Evolutionary conservation across 1,140 invertebrate genomes (phyloP).

Genomic region (Ceratina australensis): DNA sequence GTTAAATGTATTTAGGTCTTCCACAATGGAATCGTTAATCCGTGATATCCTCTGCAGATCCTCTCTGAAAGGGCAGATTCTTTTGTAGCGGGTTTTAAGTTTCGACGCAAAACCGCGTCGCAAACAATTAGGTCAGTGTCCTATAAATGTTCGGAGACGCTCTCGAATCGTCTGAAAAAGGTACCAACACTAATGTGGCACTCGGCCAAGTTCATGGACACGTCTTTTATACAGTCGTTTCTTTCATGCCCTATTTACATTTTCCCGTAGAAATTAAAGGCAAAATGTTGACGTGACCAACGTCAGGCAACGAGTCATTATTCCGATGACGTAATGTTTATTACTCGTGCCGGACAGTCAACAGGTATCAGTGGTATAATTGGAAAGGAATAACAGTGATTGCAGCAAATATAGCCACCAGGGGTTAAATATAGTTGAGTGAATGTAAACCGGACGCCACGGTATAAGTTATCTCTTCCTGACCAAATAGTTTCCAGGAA

Average conservation of each 20-base stretch:
- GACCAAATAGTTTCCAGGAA: constrained; percentile 4
- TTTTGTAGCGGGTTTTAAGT: neutral
- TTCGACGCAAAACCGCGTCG: neutral
- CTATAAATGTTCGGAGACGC: neutral
- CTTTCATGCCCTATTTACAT: too few relatives aligned
- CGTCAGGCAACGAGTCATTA: neutral
- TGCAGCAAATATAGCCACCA: neutral
- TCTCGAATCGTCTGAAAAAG: constrained; percentile 22
- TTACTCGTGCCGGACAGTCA: too few relatives aligned
- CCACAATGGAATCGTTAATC: too few relatives aligned
- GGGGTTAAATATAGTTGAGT: constrained; percentile 3
- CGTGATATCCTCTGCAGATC: too few relatives aligned
- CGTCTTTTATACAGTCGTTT: neutral
- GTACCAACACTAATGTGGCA: neutral
- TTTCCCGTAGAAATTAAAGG: too few relatives aligned
- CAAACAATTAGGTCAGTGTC: constrained; percentile 42
- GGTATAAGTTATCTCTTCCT: neutral
- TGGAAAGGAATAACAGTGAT: neutral
- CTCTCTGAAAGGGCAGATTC: too few relatives aligned
- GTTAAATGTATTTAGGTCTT: too few relatives aligned
- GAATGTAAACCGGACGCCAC: neutral
- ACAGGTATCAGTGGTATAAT: neutral
- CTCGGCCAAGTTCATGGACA: constrained; percentile 38
- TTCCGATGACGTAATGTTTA: neutral
- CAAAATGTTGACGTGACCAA: neutral